Conservation (phyloP, 2,888 invertebrate genomes). For the Stenichneumon culpator region DNA sequence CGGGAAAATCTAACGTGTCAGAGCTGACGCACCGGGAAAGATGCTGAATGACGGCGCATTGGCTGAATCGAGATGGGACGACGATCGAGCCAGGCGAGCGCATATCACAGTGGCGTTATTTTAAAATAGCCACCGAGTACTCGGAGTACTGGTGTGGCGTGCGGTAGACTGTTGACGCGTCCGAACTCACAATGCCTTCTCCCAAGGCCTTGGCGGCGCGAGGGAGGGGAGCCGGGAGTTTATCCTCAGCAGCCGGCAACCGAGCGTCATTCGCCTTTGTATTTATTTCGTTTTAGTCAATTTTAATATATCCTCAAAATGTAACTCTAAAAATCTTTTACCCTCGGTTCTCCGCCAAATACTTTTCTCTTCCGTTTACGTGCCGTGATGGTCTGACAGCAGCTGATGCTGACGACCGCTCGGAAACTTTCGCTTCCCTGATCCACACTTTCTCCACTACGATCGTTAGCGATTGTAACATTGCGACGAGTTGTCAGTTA, state of each 20-base stretch:
- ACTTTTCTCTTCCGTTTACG: constrained; percentile 69
- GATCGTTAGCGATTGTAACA: constrained; percentile 22
- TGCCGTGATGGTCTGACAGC: constrained; percentile 19
- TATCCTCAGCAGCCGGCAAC: constrained; percentile 38
- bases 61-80: constrained; percentile 10
- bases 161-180: constrained; percentile 20
- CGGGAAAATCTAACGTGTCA: neutral
- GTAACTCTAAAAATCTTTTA: constrained; percentile 7
- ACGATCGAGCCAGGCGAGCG: constrained; percentile 3
- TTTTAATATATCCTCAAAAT: constrained; percentile 23
- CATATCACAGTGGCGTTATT: constrained; percentile 17
- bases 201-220: constrained; percentile 74
- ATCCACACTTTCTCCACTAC: constrained; percentile 72
- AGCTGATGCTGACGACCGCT: constrained; percentile 29
- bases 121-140: constrained; percentile 15
- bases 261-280: constrained; percentile 19
- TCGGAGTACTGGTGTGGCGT: constrained; percentile 7
- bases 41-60: constrained; percentile 11
- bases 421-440: constrained; percentile 77
- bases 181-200: constrained; percentile 50
- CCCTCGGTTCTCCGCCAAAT: constrained; percentile 73
- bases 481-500: neutral
- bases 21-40: neutral
- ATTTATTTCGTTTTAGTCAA: neutral
- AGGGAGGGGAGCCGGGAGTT: constrained; percentile 70